Conservation (phyloP, 2,888 invertebrate species). For the Chrysodeixis includens region DNA sequence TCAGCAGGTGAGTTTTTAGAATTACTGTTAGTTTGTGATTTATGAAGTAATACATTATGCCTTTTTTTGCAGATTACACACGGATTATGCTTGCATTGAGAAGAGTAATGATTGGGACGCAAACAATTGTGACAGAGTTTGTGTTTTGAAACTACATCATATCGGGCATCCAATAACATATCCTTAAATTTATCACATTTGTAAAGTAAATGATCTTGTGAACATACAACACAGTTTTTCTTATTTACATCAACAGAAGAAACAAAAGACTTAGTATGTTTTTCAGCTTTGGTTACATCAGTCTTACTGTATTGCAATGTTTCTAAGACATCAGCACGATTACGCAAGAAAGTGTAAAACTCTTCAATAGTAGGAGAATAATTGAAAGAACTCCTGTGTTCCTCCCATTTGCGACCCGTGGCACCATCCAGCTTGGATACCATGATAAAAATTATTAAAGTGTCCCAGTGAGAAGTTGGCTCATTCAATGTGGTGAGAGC, state of each 20-base stretch:
- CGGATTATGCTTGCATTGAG: slow-evolving; percentile 4
- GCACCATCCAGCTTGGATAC: neutral
- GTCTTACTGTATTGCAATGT: slow-evolving; percentile 6
- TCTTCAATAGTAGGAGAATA: neutral
- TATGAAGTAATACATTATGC: slow-evolving; percentile 11
- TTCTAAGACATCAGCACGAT: slow-evolving; percentile 10
- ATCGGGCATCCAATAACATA: too few species aligned
- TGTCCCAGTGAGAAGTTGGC: neutral
- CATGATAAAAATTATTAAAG: neutral
- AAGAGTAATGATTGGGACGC: neutral
- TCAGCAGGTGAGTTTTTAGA: neutral
- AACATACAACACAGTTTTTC: slow-evolving; percentile 6
- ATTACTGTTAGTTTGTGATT: slow-evolving; percentile 1
- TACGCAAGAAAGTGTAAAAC: slow-evolving; percentile 5
- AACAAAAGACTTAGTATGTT: slow-evolving; percentile 6
- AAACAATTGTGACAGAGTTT: slow-evolving; percentile 9
- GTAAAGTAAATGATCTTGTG: neutral
- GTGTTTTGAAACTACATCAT: too few species aligned
- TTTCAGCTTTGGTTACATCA: slow-evolving; percentile 6
- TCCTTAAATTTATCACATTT: too few species aligned
- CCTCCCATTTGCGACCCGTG: slow-evolving; percentile 9
- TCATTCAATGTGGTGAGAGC: neutral
- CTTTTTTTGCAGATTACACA: slow-evolving; percentile 8
- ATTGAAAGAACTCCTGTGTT: neutral
- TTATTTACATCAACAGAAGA: neutral